Conservation (phyloP, 2,797 vertebrate species). For the Cryptoblepharus egeriae region DNA sequence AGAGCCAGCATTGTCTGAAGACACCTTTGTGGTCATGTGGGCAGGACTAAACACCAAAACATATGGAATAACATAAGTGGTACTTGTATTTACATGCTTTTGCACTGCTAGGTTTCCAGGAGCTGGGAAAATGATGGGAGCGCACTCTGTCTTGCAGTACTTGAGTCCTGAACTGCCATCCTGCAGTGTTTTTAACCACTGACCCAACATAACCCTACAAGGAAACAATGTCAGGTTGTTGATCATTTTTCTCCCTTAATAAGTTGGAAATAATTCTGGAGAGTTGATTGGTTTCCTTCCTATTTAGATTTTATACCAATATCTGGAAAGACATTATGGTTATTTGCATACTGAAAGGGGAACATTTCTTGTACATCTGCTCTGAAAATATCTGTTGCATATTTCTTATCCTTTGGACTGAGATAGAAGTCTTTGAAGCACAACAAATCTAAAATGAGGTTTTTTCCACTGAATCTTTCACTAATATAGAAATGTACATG, state of each 20-base stretch:
- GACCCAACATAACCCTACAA: too few relatives aligned
- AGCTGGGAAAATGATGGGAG: too few relatives aligned
- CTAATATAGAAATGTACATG: neutral
- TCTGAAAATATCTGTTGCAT: conserved; percentile 5
- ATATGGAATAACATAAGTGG: too few relatives aligned
- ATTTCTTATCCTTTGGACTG: conserved; percentile 16
- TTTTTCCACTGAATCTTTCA: neutral
- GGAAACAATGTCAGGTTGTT: neutral
- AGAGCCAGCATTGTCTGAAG: too few relatives aligned
- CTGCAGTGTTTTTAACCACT: too few relatives aligned
- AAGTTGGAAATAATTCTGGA: neutral
- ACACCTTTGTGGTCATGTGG: too few relatives aligned
- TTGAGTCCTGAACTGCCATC: too few relatives aligned
- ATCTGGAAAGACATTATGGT: conserved; percentile 1
- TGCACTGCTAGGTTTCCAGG: too few relatives aligned
- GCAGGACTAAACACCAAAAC: too few relatives aligned
- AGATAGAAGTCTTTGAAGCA: conserved; percentile 6
- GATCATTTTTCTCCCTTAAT: neutral
- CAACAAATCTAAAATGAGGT: conserved; percentile 11
- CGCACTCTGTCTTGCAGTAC: too few relatives aligned
- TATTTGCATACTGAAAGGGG: conserved; percentile 22
- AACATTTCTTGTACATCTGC: conserved; percentile 10
- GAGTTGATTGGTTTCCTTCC: neutral
- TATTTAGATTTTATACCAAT: conserved; percentile 4
- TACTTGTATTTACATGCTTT: too few relatives aligned